Base-by-base conservation (phyloP, 2,113 vertebrate genomes). In the Pavo muticus region DNA sequence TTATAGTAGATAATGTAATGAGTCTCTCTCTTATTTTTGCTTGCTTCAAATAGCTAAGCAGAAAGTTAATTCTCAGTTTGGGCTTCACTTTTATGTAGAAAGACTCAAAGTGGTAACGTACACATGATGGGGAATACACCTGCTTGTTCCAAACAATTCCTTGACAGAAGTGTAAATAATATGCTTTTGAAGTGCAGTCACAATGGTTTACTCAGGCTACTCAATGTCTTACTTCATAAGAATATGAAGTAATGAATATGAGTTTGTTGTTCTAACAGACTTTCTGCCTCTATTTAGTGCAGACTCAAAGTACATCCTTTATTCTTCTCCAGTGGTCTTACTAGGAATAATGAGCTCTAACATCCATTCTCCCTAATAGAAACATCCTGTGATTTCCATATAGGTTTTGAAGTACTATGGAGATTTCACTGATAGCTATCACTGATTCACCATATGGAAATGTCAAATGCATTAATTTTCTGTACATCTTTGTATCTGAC, bases 371-470 rank as follows among this genome's bases (percentile, higher is more conserved):
- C n/a, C 48, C 71, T 54, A n/a, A 47, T 35, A 91, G 18, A 69
- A 90, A 83, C 56, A 69, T 37, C 23, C 56, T 6, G 16, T 45
- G 75, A 37, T 86, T 94, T 94, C 64, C 45, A 25, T 1, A 6
- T 25, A 77, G 27, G 25, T 80, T 94, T 95, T 94, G 88, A 96
- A 96, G 65, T 91, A 39, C 6, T 6, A n/a, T 56, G 52, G 39
- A 75, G 65, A 68, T 88, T 94, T 96, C 91, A 78, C 76, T 91
- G 94, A 93, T 90, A 32, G 30, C 37, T 91, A 80, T 91, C 82
- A 67, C 30, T 64, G 56, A 60, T 80, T 85, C 64, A 54, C 71
- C 71, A 60, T 77, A 68, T 94, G 84, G 64, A 90, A 94, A 73
- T 68, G 74, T 39, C 59, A 29, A 37, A 10, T 54, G 50, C 20